phyloP scores from a whole-genome alignment of 2,113 vertebrate genomes.

The Carassius carassius region DNA sequence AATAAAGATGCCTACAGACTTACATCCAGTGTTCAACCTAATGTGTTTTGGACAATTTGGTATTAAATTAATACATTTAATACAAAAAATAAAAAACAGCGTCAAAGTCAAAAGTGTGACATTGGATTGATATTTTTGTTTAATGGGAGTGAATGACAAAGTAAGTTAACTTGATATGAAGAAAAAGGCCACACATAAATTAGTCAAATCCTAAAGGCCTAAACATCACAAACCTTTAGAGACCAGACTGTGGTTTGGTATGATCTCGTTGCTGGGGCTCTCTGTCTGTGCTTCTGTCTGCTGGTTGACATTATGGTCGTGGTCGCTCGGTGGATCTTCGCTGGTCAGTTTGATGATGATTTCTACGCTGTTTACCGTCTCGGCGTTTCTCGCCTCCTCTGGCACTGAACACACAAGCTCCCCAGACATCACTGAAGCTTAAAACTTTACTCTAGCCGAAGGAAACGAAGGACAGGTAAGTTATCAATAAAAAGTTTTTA shows the following conservation, averaged over 20 bases:
- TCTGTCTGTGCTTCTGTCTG: neutral
- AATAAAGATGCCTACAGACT: neutral
- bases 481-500: neutral
- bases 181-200: neutral
- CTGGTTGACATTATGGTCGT: neutral
- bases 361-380: slow-evolving; percentile 5
- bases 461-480: neutral
- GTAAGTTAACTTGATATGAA: too few species aligned
- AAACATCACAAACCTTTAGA: slow-evolving; percentile 33
- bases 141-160: too few species aligned
- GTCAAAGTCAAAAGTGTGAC: too few species aligned
- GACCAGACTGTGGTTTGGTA: neutral
- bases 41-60: neutral
- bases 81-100: too few species aligned
- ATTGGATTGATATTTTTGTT: too few species aligned
- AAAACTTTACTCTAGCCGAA: neutral
- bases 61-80: too few species aligned
- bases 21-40: neutral
- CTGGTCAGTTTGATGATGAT: neutral
- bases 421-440: slow-evolving; percentile 3
- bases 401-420: neutral
- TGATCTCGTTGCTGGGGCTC: neutral
- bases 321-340: neutral
- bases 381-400: neutral
- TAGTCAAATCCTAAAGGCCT: neutral